These are phyloP conservation scores for Drosophila willistoni DNA, from an alignment of 1,140 invertebrate genomes.

Conservation along the genomic window DNA sequence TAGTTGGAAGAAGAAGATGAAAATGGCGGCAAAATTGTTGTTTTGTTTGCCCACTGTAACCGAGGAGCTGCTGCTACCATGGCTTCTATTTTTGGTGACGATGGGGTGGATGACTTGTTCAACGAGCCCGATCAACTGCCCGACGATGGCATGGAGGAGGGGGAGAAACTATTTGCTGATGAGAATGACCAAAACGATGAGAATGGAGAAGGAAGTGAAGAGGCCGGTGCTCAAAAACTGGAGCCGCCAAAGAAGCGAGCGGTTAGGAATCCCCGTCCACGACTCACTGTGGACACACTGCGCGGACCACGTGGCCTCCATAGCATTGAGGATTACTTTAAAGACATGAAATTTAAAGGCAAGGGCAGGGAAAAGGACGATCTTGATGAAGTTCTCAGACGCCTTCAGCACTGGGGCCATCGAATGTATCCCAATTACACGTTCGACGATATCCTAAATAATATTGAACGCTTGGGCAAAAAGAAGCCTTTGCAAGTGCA, in stretches of 20 bases:
- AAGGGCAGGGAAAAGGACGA: conserved; percentile 93
- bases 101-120: conserved; percentile 75
- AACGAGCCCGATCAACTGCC: conserved; percentile 70
- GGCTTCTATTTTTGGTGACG: conserved; percentile 76
- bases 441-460: conserved; percentile 93
- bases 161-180: conserved; percentile 69
- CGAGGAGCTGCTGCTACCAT: conserved; percentile 38
- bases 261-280: conserved; percentile 88
- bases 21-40: conserved; percentile 70
- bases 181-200: conserved; percentile 48
- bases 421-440: conserved; percentile 93
- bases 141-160: conserved; percentile 60
- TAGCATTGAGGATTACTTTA: conserved; percentile 90
- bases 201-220: conserved; percentile 32
- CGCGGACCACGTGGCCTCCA: conserved; percentile 91
- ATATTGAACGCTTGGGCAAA: conserved; percentile 91
- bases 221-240: conserved; percentile 47
- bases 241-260: conserved; percentile 84
- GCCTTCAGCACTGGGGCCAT: conserved; percentile 96
- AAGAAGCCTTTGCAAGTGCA: conserved; percentile 87
- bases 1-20: conserved; percentile 62
- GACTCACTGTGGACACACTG: conserved; percentile 88
- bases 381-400: conserved; percentile 91
- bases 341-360: conserved; percentile 92
- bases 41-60: conserved; percentile 21